Evolutionary conservation across 2,113 vertebrate species (phyloP), one percentile per base, ranked within the genome.

Genomic region (Syngnathus scovelli): DNA sequence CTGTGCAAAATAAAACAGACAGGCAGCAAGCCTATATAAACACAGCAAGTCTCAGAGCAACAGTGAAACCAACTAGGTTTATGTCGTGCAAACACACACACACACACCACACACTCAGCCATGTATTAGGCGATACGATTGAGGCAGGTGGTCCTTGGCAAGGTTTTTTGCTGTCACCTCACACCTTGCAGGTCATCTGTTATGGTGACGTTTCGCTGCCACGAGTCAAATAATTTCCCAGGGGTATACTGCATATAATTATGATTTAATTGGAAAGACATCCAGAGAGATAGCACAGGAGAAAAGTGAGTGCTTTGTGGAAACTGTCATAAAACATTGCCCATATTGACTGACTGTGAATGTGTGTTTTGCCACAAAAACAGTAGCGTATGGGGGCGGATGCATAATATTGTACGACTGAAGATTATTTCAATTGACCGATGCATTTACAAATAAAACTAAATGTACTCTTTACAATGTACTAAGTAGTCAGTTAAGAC

Each of bases 171-270:
- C 67, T 64, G 44, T 61, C 74, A 77, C 69, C 77, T 74, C 75
- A 72, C 52, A 74, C 49, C 62, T 69, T 39, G 18, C 46, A 69
- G 74, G 69, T 78, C 67, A 66, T 62, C 59, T 78, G 69, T 76
- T 71, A 69, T 75, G 72, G 67, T 75, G 69, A 55, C 23, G 48
- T 33, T 71, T 39, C 54, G 54, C 63, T 56, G 49, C 64, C 64
- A 66, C 69, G 68, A 72, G 67, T 68, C 61, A 72, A 78, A 64
- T 68, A 54, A 78, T 78, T 78, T 80, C 71, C 75, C 60, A 51
- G 36, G 21, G 44, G 61, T 59, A 68, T 59, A 37, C 67, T 80
- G 64, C 18, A 41, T 74, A 63, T 63, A 44, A 66, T 75, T 71
- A 64, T 23, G 13, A 51, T 68, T 64, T 61, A 64, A 70, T 66